These are phyloP conservation scores for Lonchura striata DNA, from an alignment of 2,113 vertebrate genomes.

Conservation along the genomic window DNA sequence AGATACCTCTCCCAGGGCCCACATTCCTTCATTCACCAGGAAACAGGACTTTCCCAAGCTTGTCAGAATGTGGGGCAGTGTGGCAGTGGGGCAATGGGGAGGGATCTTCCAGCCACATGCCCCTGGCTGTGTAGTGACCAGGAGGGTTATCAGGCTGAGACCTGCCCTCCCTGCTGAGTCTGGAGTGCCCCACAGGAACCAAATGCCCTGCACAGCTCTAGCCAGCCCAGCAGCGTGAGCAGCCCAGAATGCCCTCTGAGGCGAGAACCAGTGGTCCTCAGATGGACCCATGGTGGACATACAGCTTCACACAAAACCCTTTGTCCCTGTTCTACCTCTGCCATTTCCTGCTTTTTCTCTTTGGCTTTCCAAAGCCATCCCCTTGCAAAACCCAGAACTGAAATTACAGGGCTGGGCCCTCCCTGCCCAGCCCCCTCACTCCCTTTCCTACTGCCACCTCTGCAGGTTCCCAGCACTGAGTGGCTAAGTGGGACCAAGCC, in stretches of 20 bases:
- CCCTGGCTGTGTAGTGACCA: background rate
- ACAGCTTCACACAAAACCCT: background rate
- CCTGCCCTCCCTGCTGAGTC: background rate
- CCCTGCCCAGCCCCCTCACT: background rate
- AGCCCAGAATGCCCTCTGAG: background rate
- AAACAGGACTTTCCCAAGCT: background rate
- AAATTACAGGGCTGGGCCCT: conserved; percentile 17
- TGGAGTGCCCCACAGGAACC: fast-evolving
- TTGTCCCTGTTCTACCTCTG: background rate
- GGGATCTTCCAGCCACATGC: background rate
- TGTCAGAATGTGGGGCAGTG: background rate
- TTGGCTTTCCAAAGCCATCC: conserved; percentile 9
- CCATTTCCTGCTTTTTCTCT: conserved; percentile 12
- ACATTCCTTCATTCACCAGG: background rate
- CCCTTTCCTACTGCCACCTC: background rate
- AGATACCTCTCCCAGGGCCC: background rate
- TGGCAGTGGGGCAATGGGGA: background rate
- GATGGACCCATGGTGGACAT: background rate
- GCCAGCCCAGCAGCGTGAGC: fast-evolving
- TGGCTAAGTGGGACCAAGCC: fast-evolving
- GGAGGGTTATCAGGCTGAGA: background rate
- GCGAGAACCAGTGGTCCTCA: background rate
- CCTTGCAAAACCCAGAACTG: conserved; percentile 56
- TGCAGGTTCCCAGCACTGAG: background rate
- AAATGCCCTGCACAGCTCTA: background rate